Conservation (phyloP, 2,888 invertebrate species). For the Pedicia rivosa region DNA sequence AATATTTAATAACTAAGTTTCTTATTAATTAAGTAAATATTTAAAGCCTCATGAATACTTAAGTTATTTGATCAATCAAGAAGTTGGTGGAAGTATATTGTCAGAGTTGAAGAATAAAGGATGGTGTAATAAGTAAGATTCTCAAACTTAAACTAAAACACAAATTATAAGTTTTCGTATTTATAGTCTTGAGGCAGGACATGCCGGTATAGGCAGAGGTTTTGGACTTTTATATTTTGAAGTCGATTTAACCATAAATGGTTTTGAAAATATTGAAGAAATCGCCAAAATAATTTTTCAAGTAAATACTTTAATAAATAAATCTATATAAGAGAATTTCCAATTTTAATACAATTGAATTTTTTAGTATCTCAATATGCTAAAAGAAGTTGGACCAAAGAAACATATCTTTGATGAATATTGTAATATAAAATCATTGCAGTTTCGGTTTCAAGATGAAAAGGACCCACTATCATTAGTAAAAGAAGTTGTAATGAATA, state of each 20-base stretch:
- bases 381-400: slow-evolving; percentile 56
- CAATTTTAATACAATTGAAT: too few species aligned
- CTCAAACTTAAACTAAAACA: neutral
- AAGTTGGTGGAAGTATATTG: slow-evolving; percentile 85
- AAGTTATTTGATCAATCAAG: slow-evolving; percentile 87
- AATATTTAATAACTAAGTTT: slow-evolving; percentile 1
- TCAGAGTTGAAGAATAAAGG: slow-evolving; percentile 73
- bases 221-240: slow-evolving; percentile 79
- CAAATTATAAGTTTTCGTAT: neutral
- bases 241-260: slow-evolving; percentile 85
- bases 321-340: too few species aligned
- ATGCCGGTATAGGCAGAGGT: slow-evolving; percentile 63
- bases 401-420: slow-evolving; percentile 91
- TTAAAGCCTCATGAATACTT: slow-evolving; percentile 75
- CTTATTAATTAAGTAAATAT: slow-evolving; percentile 10
- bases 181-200: slow-evolving; percentile 59
- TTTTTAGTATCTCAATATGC: slow-evolving; percentile 76
- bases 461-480: slow-evolving; percentile 57
- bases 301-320: too few species aligned
- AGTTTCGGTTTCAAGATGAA: slow-evolving; percentile 77
- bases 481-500: slow-evolving; percentile 42
- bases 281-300: slow-evolving; percentile 71
- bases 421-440: slow-evolving; percentile 58
- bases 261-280: slow-evolving; percentile 77
- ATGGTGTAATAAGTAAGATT: slow-evolving; percentile 66